Evolutionary conservation across 1,140 invertebrate genomes (phyloP), one percentile per base, ranked within the genome.

Genomic region (Drosophila obscura): DNA sequence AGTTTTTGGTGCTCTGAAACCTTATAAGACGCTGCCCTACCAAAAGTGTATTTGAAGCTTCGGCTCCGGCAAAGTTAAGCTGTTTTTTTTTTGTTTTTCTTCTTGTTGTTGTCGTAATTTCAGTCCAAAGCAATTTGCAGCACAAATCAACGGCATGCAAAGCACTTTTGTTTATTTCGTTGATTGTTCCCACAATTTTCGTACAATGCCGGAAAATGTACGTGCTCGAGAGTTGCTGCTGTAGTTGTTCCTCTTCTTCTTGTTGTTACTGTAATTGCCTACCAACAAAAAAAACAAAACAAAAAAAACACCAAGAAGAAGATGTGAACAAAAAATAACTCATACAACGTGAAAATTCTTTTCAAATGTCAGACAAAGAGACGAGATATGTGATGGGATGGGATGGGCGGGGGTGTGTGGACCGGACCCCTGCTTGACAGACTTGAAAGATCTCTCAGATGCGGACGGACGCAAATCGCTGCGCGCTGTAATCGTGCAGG

Each of bases 101-200:
- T 43, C n/a, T 24, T 66, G 48, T 46, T 24, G 66, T 19, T 43
- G 39, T 8, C 64, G 72, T 55, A 75, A 75, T 75, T 75, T 75
- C 43, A 66, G 72, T 51, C 43, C 45, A n/a, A 31, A 49, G 56
- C 73, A 76, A 76, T 76, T 75, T 75, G 72, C 72, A 49, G 45
- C 72, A 52, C 75, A 77, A 77, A 71, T 77, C 59, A 80, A 63
- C 77, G 73, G 67, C 80, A 85, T 85, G 82, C 82, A 85, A 85
- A 85, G 83, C 83, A 72, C 78, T 82, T 82, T 85, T 71, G 71
- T 53, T 82, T 73, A 79, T 85, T 87, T 85, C 75, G 78, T 87
- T 85, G 82, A 85, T 85, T 85, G 83, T 85, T 85, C 82, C 83
- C 83, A 85, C 82, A 85, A 85, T 85, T 85, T 85, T 85, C 69